Base-by-base conservation (phyloP, 37 sponge, comb jelly and placozoan species). In the Aplysina aerophoba region DNA sequence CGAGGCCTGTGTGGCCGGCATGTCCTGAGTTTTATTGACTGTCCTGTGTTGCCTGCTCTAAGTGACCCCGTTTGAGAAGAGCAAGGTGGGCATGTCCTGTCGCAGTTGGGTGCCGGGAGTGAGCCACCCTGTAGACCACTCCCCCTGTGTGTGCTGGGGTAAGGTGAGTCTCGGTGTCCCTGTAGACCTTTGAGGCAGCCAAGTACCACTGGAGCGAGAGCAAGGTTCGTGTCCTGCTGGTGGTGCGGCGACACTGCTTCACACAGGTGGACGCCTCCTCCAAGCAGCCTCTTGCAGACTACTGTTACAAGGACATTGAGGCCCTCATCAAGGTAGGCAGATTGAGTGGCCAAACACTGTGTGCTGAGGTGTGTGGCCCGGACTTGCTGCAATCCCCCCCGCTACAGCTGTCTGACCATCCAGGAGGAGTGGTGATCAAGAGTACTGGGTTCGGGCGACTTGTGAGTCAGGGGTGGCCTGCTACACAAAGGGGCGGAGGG, bases 291-390 rank as follows among this genome's bases (percentile, higher is more conserved):
- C 83, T 92, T 0, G 85, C 89, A 15, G 89, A 89, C 61, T 99
- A 99, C 73, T 80, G 94, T 84, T 99, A 90, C 89, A 99, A 97
- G 72, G 96, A 99, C 61, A 93, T 97, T 38, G 96, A 99, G 80
- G 89, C 66, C 37, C 62, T 98, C 25, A 89, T 89, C 35, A 91
- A 83, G 89, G 98, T 92, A 35, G 14, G 55, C 0, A 41, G 50
- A 44, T 44, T 44, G 50, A 44, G 50, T 44, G 50, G 50, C 6
- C 50, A 8, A 8, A 8, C 50, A 44, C n/a, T n/a, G n/a, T n/a
- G n/a, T n/a, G n/a, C n/a, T n/a, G n/a, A n/a, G n/a, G n/a, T n/a
- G n/a, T n/a, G n/a, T n/a, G n/a, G n/a, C n/a, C n/a, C n/a, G n/a
- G n/a, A n/a, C n/a, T n/a, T n/a, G n/a, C n/a, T n/a, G n/a, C n/a